phyloP scores from a whole-genome alignment of 2,797 vertebrate genomes.

The Myotis myotis region DNA sequence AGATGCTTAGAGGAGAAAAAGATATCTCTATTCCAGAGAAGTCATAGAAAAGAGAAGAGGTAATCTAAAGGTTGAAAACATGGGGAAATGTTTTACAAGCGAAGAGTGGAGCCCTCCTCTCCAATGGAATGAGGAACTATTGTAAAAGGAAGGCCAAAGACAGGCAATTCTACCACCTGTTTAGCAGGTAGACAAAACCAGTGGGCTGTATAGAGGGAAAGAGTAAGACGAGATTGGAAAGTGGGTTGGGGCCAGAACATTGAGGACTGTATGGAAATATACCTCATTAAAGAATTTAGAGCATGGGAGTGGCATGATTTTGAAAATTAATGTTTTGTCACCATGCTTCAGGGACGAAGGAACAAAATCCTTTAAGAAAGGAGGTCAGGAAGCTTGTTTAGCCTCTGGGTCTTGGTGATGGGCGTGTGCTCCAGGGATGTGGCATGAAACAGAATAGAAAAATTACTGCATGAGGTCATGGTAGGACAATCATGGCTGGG shows the following conservation, averaged over 20 bases:
- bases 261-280: not conserved
- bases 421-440: not conserved
- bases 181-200: not conserved
- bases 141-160: not conserved
- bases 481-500: not conserved
- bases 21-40: not conserved
- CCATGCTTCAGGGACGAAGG: not conserved
- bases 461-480: not conserved
- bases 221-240: not conserved
- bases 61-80: not conserved
- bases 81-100: not conserved
- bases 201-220: not conserved
- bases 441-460: not conserved
- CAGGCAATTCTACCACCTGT: not conserved
- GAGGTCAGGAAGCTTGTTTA: not conserved
- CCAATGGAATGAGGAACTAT: not conserved
- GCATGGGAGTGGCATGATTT: not conserved
- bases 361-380: not conserved
- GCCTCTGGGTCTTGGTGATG: not conserved
- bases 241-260: not conserved
- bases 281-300: slow-evolving; percentile 20
- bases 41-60: not conserved
- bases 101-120: not conserved
- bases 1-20: not conserved
- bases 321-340: slow-evolving; percentile 39